Evolutionary conservation across 1,140 invertebrate species (phyloP), one percentile per base, ranked within the genome.

Genomic region (Pachypsylla venusta): DNA sequence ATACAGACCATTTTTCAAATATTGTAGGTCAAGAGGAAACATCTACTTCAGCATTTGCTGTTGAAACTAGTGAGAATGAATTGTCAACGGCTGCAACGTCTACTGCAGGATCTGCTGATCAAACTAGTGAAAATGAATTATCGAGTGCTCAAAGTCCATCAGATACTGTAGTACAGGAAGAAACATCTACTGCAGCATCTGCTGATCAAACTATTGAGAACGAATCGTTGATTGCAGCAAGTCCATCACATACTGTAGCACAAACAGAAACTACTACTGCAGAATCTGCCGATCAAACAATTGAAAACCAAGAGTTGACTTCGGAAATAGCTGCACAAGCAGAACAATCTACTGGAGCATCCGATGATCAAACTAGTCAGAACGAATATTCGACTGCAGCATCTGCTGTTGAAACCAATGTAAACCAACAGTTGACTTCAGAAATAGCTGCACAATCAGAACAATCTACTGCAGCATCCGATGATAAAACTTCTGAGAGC

Each of bases 1-100:
- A 24, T 55, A 12, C 13, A 55, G 56, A n/a, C n/a, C n/a, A n/a
- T n/a, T n/a, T n/a, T n/a, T n/a, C n/a, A n/a, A n/a, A 28, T 57
- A 58, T 58, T 10, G 48, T 48, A 22, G 55, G 59, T 27, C 59
- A 16, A n/a, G n/a, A n/a, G n/a, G n/a, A n/a, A n/a, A n/a, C n/a
- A n/a, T n/a, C n/a, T n/a, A 48, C 42, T 10, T n/a, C 5, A 3
- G n/a, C 42, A 48, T 19, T 48, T 5, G 42, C 7, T 19, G 16
- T 19, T n/a, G n/a, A n/a, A n/a, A n/a, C n/a, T n/a, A n/a, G n/a
- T n/a, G n/a, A n/a, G n/a, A n/a, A n/a, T n/a, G n/a, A n/a, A n/a
- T n/a, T n/a, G n/a, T n/a, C n/a, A n/a, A n/a, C n/a, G n/a, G n/a
- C n/a, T n/a, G n/a, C n/a, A n/a, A n/a, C n/a, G n/a, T n/a, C n/a